Conservation (phyloP, 2,113 vertebrate genomes). For the Alethe castanea region DNA sequence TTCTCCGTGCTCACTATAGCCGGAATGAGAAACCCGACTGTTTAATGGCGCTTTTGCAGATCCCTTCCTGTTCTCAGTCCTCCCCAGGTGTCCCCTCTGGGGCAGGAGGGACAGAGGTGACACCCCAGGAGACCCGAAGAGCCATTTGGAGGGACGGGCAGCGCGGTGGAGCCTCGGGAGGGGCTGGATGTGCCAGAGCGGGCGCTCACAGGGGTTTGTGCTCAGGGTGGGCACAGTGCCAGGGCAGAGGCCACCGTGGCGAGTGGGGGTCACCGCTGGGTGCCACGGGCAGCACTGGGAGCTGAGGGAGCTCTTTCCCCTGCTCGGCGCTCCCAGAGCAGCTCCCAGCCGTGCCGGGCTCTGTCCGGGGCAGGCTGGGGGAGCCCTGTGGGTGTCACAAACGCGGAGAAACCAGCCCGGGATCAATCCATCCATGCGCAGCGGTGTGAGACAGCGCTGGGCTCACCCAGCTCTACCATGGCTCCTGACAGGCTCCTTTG, state of each 20-base stretch:
- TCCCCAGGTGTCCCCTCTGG: background rate
- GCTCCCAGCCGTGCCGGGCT: background rate
- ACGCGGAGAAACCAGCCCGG: background rate
- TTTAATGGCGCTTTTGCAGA: background rate
- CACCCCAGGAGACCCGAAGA: background rate
- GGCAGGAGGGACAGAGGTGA: background rate
- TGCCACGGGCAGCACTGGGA: background rate
- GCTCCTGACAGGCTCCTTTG: background rate
- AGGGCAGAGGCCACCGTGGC: background rate
- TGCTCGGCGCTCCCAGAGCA: fast-evolving
- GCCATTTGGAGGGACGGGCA: background rate
- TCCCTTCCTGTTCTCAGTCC: background rate
- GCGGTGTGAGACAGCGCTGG: background rate
- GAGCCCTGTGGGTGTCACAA: background rate
- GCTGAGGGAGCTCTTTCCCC: background rate
- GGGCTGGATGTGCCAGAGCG: fast-evolving
- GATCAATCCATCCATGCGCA: background rate
- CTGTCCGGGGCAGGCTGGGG: background rate
- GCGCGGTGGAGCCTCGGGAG: fast-evolving
- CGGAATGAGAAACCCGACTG: background rate
- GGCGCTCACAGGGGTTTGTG: background rate
- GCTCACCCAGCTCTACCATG: background rate
- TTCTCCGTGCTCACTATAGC: background rate
- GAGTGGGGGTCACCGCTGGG: fast-evolving
- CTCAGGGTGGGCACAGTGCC: background rate